Evolutionary conservation across 2,888 invertebrate genomes (phyloP), one percentile per base, ranked within the genome.

Genomic region (Drosophila parthenogenetica): DNA sequence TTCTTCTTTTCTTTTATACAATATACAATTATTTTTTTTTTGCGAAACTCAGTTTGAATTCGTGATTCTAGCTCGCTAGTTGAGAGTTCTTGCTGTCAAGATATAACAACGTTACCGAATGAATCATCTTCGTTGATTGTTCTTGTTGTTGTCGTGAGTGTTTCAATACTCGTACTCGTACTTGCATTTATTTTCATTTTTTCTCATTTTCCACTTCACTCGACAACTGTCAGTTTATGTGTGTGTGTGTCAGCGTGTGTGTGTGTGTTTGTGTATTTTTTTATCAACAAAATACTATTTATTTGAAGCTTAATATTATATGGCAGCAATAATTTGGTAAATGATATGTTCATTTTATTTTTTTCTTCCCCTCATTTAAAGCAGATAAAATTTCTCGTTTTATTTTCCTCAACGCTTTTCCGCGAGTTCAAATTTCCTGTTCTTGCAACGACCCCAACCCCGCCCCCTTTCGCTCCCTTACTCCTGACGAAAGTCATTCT

Each of bases 11-110:
- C 75, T 54, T 64, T 35, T 35, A 11, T 35, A 13, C 35, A 35
- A 11, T 35, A 11, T 13, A 13, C 5, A 8, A 4, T 3, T 3
- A 8, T 29, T 10, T 5, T 35, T 11, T 74, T 65, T 79, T 81
- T 57, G 77, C 85, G 62, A 77, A 89, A 90, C 79, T 87, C 85
- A 89, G 89, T 89, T 89, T 87, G 75, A 75, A 84, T 84, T 89
- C 78, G 78, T 73, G 79, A 78, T 80, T 79, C 85, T 81, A 80
- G 78, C 81, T 73, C 73, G 80, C 74, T 81, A 81, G 85, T 87
- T 87, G 89, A 43, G 54, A 29, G 22, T 45, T 25, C 17, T 29
- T 45, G 35, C 55, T 79, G 76, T 46, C 77, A 66, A 71, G 71
- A 70, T 78, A 73, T 46, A 57, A 39, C 62, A 58, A 69, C 79